These are phyloP conservation scores for Manduca sexta DNA, from an alignment of 1,140 invertebrate species.

Conservation along the genomic window DNA sequence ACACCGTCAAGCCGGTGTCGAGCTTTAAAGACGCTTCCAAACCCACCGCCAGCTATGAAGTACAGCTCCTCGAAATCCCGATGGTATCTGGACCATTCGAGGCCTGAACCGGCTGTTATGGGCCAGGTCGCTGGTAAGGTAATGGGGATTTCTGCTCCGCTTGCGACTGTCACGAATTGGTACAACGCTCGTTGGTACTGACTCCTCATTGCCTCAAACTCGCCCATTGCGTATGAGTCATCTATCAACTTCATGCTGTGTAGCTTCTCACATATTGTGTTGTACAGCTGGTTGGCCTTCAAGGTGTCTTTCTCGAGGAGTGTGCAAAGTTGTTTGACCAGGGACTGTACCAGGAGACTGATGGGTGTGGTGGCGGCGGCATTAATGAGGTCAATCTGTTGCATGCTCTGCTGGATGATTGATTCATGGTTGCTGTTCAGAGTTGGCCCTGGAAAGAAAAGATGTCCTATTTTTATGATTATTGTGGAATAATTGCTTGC, in stretches of 20 bases:
- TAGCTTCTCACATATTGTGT: constrained; percentile 77
- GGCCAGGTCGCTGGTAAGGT: constrained; percentile 63
- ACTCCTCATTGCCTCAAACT: constrained; percentile 78
- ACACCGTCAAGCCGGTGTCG: constrained; percentile 82
- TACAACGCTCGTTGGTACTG: constrained; percentile 78
- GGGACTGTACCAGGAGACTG: constrained; percentile 77
- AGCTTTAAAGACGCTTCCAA: constrained; percentile 77
- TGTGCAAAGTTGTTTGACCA: constrained; percentile 77
- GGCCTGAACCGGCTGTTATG: constrained; percentile 47
- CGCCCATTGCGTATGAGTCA: constrained; percentile 76
- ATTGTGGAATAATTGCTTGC: too few species aligned
- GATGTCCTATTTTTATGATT: constrained; percentile 1
- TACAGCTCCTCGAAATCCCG: constrained; percentile 83
- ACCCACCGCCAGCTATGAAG: constrained; percentile 84
- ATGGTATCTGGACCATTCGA: constrained; percentile 79
- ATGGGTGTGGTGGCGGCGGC: constrained; percentile 67
- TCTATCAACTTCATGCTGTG: constrained; percentile 79
- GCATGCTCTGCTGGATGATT: constrained; percentile 41
- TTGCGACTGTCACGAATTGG: constrained; percentile 75
- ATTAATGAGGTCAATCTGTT: constrained; percentile 53
- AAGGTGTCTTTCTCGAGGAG: constrained; percentile 75
- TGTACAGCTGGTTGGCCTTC: constrained; percentile 75
- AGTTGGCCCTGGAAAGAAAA: constrained; percentile 50
- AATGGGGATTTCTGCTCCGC: constrained; percentile 67
- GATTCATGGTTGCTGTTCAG: constrained; percentile 45